Percentiles rank a stretch among this genome's conserved stretches.
Evolutionary conservation across 1,140 invertebrate species (phyloP).

Genomic region (Phocides pigmalion): DNA sequence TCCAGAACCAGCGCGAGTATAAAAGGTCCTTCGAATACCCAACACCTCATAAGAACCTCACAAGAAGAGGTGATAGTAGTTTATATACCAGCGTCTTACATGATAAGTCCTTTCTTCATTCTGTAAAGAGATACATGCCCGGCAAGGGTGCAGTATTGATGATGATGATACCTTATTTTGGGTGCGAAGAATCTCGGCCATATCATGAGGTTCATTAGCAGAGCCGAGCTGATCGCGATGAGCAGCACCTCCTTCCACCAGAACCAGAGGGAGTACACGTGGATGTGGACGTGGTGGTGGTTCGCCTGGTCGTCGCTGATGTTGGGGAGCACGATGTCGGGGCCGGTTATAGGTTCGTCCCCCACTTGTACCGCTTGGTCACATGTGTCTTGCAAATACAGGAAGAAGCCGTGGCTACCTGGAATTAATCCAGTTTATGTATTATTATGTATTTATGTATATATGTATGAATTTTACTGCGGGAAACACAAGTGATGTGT

Average conservation of each 20-base stretch:
- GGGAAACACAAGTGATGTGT: too few relatives aligned
- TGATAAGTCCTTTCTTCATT: too few relatives aligned
- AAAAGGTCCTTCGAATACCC: too few relatives aligned
- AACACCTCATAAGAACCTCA: too few relatives aligned
- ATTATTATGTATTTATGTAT: too few relatives aligned
- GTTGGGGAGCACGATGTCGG: conserved; percentile 50
- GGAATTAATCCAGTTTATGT: conserved; percentile 13
- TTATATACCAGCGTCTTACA: too few relatives aligned
- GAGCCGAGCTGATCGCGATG: conserved; percentile 66
- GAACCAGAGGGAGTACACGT: conserved; percentile 89
- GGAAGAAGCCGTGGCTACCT: conserved; percentile 74
- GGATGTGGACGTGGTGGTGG: conserved; percentile 75
- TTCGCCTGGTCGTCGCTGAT: conserved; percentile 49
- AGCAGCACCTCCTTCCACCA: conserved; percentile 87
- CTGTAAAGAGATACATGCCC: too few relatives aligned
- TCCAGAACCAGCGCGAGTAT: too few relatives aligned
- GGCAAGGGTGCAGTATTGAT: too few relatives aligned
- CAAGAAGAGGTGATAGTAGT: too few relatives aligned
- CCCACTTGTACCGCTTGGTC: conserved; percentile 66
- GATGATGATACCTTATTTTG: conserved; percentile 38
- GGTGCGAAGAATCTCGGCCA: conserved; percentile 71
- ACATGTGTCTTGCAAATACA: conserved; percentile 71
- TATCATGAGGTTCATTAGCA: conserved; percentile 75
- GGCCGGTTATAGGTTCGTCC: conserved; percentile 45
- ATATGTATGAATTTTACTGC: too few relatives aligned